Evolutionary conservation across 2,113 vertebrate genomes (phyloP), one percentile per base, ranked within the genome.

Genomic region (Zootoca vivipara): DNA sequence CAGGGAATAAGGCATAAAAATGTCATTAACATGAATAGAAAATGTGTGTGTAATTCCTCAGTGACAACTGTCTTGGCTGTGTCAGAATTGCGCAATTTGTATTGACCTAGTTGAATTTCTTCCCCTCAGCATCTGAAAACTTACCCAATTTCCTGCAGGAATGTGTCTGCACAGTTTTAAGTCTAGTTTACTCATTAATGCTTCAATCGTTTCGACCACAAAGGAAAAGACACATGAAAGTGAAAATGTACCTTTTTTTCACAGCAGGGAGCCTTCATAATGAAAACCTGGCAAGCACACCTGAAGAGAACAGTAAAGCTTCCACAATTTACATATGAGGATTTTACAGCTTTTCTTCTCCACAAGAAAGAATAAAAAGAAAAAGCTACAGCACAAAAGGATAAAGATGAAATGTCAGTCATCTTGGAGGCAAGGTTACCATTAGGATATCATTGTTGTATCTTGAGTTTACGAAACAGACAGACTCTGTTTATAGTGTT

Each of bases 181-280:
- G 91, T 90, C 91, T 94, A 93, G 93, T 96, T 95, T 94, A 95
- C 93, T 96, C 94, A 96, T 96, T 96, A 95, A 95, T 91, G 92
- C 93, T 94, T 94, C 93, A 95, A 92, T 79, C 85, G 83, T 94
- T 94, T 95, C 91, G 91, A 92, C 78, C 94, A 96, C 93, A 96
- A 94, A 95, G 91, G 91, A 94, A 91, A 83, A 95, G 94, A 93
- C 90, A 93, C 95, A 94, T 95, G 93, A 96, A 96, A 96, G 95
- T 92, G 92, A 93, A 95, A 95, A 92, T 91, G 92, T 95, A 93
- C 90, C 94, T 95, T 94, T 96, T 95, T 95, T 93, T 95, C 94
- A 94, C 94, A 95, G 94, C 91, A 3, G 95, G 95, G 91, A 94
- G 65, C 85, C 93, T 94, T 94, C 92, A 93, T 95, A 96, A 96